Evolutionary conservation across 2,888 invertebrate species (phyloP).

Genomic region (Siphonodentalium dalli): DNA sequence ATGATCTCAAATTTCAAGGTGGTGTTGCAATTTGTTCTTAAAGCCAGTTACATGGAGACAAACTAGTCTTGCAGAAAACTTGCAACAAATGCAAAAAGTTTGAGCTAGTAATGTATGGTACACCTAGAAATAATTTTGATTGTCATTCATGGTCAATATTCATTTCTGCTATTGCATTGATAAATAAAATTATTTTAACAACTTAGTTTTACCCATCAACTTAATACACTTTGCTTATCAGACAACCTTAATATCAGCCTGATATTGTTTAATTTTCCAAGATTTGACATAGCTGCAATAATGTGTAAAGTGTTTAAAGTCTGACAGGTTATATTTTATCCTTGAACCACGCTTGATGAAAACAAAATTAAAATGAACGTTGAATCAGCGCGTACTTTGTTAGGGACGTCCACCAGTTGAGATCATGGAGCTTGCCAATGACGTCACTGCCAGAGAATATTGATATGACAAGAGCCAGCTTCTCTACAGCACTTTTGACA

Average conservation of each 20-base stretch:
- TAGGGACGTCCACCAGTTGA: constrained; percentile 49
- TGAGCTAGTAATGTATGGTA: too few species aligned
- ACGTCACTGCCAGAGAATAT: constrained; percentile 30
- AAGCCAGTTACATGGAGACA: too few species aligned
- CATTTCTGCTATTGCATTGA: not conserved
- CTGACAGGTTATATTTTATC: not conserved
- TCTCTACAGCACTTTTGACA: constrained; percentile 41
- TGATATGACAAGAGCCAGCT: constrained; percentile 40
- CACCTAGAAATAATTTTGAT: not conserved
- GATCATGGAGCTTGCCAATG: constrained; percentile 34
- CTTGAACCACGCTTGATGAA: not conserved
- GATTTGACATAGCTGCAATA: too few species aligned
- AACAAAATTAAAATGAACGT: not conserved
- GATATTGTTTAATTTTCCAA: too few species aligned
- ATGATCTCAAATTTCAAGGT: too few species aligned
- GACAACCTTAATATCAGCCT: too few species aligned
- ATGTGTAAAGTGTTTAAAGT: too few species aligned
- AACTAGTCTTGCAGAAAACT: too few species aligned
- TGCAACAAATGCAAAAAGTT: too few species aligned
- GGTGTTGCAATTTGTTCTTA: too few species aligned
- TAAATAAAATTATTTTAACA: not conserved
- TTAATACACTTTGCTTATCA: not conserved
- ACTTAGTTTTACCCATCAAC: not conserved
- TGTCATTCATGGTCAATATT: not conserved
- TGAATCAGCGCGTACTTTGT: constrained; percentile 41